Evolutionary conservation across 2,888 invertebrate genomes (phyloP), one percentile per base, ranked within the genome.

Genomic region (Ethmia dodecea): DNA sequence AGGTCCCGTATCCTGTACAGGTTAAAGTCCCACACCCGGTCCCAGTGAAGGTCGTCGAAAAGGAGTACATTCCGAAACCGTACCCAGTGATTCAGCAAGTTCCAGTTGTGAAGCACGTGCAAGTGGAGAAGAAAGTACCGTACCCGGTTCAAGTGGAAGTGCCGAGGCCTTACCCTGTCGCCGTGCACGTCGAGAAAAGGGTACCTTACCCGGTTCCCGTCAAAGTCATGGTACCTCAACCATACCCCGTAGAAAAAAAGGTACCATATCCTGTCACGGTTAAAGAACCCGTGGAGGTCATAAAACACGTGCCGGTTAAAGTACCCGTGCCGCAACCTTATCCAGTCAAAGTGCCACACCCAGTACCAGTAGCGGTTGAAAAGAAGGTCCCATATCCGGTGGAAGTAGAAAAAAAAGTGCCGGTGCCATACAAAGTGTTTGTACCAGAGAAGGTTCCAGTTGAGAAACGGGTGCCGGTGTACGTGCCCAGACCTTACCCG

Each of bases 201-300:
- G 68, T 87, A 8, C 87, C 87, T 3, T 84, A 77, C 50, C 83
- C 80, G 2, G 79, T 83, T 1, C 81, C 83, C 1, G 74, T 79
- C 13, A 81, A 65, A 56, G 72, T 86, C 15, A 51, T 72, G 32
- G 76, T 87, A 13, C 86, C 86, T 3, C 77, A 80, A 44, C 83
- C 84, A 2, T 81, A 83, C 36, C 84, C 88, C 0, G 87, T 89
- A 33, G 88, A 88, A 58, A 80, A 81, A n/a, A 86, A 76, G 58
- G 86, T 89, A n/a, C 84, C 30, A 80, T 81, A 42, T 81, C 66
- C 81, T 9, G 56, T 67, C 12, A 79, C 81, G 55, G 77, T 86
- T 5, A 70, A 56, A 1, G 81, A 88, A 49, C 83, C 86, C 2
- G 80, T 86, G 0, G 26, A 26, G 11, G 26, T 26, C 2, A 26